These are phyloP conservation scores for Aleiodes leptofemur DNA, from an alignment of 2,888 invertebrate genomes.

Conservation along the genomic window DNA sequence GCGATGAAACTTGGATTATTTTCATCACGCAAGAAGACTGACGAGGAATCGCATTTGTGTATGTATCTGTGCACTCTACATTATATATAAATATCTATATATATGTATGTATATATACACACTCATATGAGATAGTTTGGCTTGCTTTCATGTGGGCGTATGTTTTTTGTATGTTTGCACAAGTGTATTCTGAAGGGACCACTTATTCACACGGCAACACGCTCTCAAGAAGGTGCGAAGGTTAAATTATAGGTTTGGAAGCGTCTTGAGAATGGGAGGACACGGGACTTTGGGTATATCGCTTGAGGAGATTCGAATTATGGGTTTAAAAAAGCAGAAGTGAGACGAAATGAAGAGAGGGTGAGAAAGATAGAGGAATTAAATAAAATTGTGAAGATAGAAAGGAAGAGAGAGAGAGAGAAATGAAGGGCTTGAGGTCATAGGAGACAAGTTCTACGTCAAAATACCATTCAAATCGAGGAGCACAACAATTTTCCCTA, in stretches of 20 bases:
- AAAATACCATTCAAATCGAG: constrained; percentile 69
- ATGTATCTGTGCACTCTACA: background rate
- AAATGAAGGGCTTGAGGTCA: constrained; percentile 49
- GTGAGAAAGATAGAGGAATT: constrained; percentile 4
- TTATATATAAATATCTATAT: background rate
- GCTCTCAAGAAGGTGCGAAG: constrained; percentile 49
- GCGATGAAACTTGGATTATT: constrained; percentile 50
- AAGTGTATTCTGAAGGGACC: constrained; percentile 44
- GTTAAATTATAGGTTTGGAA: constrained; percentile 47
- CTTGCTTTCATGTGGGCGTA: constrained; percentile 24
- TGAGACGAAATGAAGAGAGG: background rate
- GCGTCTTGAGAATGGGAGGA: constrained; percentile 46
- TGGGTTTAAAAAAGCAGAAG: constrained; percentile 39
- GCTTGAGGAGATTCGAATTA: constrained; percentile 46
- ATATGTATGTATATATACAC: no score
- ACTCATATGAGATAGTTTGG: constrained; percentile 23
- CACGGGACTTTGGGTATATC: constrained; percentile 44
- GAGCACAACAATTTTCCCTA: constrained; percentile 67
- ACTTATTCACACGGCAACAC: constrained; percentile 50
- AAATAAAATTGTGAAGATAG: constrained; percentile 20
- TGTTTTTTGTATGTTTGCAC: constrained; percentile 47
- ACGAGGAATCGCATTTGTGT: constrained; percentile 31
- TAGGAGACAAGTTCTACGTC: constrained; percentile 60
- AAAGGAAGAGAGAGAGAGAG: constrained; percentile 39
- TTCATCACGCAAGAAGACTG: constrained; percentile 48